These are phyloP conservation scores for Papilio glaucus DNA, from an alignment of 1,140 invertebrate genomes.

Conservation along the genomic window DNA sequence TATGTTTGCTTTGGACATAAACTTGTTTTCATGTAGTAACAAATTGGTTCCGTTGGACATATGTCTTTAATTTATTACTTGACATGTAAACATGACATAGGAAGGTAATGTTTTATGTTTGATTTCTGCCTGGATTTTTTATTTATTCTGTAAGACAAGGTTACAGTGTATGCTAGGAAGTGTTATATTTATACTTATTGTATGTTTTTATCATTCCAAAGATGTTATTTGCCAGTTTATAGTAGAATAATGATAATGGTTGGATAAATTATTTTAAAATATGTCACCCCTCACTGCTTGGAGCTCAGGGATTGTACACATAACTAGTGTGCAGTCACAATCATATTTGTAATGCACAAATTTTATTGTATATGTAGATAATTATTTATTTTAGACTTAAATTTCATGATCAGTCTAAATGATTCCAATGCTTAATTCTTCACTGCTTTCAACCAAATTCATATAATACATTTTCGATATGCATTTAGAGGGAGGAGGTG, in stretches of 20 bases:
- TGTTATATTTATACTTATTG: neutral
- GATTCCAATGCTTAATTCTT: no score
- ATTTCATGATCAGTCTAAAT: no score
- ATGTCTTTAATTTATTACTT: slow-evolving; percentile 1
- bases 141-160: slow-evolving; percentile 5
- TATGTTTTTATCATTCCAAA: slow-evolving; percentile 17
- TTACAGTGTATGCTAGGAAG: neutral
- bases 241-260: neutral
- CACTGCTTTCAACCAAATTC: no score
- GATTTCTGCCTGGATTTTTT: slow-evolving; percentile 38
- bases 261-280: no score
- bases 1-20: neutral
- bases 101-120: slow-evolving; percentile 1
- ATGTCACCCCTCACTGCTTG: no score
- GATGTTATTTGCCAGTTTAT: slow-evolving; percentile 14
- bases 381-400: no score
- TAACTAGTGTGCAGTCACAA: no score
- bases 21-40: slow-evolving; percentile 9
- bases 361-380: no score
- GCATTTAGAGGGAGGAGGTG: no score
- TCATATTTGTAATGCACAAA: no score
- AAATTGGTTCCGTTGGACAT: neutral
- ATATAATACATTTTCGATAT: no score
- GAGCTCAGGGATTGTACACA: no score
- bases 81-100: slow-evolving; percentile 2